Conservation (phyloP, 2,113 vertebrate genomes). For the Apaloderma vittatum region DNA sequence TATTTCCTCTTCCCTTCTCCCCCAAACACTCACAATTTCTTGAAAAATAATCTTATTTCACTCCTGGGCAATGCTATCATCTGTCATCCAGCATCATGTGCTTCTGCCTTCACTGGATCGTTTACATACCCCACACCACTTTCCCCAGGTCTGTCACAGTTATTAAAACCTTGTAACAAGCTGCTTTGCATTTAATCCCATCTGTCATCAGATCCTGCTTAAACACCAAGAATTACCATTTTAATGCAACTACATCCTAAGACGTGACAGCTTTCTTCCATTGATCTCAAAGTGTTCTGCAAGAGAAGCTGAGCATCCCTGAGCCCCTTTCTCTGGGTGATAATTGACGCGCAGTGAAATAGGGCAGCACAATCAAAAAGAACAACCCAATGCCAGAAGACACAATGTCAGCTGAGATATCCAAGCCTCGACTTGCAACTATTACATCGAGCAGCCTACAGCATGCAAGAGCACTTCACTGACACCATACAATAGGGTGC, state of each 20-base stretch:
- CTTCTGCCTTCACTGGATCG: conserved; percentile 2
- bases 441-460: neutral
- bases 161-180: conserved; percentile 51
- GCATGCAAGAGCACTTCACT: neutral
- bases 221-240: conserved; percentile 51
- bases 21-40: conserved; percentile 7
- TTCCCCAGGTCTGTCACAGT: conserved; percentile 53
- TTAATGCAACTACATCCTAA: conserved; percentile 36
- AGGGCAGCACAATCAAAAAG: neutral
- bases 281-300: neutral
- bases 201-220: conserved; percentile 66
- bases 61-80: conserved; percentile 20
- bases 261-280: conserved; percentile 14
- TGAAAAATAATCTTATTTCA: conserved; percentile 18
- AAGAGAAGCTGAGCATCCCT: neutral
- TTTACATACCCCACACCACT: conserved; percentile 27
- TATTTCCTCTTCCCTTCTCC: neutral
- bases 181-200: conserved; percentile 65
- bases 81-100: conserved; percentile 36
- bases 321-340: neutral
- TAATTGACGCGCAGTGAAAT: neutral
- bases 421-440: neutral
- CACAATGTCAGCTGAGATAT: neutral
- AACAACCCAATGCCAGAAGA: neutral
- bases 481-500: neutral